Evolutionary conservation across 2,888 invertebrate species (phyloP).

Genomic region (Ephialtes manifestator): DNA sequence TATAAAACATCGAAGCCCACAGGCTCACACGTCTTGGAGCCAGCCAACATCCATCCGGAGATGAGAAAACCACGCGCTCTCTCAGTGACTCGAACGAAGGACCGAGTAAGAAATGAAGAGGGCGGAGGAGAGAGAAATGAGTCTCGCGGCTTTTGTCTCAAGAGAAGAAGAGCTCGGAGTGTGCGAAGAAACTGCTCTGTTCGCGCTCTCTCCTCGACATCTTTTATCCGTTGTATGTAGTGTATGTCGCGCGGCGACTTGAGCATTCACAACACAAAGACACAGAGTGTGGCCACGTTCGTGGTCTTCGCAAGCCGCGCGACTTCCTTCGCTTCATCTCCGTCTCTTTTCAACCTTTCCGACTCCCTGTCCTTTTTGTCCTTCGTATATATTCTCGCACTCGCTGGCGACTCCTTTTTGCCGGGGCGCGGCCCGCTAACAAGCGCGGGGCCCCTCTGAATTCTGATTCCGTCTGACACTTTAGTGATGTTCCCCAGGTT

Average conservation of each 20-base stretch:
- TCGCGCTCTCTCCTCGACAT: constrained; percentile 12
- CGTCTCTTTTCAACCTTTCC: constrained; percentile 19
- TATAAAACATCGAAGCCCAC: constrained; percentile 53
- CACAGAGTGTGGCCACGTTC: not conserved
- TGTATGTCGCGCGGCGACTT: not conserved
- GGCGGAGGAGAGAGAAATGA: constrained; percentile 57
- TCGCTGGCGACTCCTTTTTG: constrained; percentile 79
- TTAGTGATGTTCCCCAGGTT: constrained; percentile 84
- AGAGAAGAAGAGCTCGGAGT: constrained; percentile 18
- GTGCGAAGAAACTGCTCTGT: constrained; percentile 57
- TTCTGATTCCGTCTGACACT: constrained; percentile 86
- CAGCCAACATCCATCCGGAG: constrained; percentile 48
- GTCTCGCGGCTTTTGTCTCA: constrained; percentile 61
- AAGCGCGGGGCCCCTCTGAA: constrained; percentile 84
- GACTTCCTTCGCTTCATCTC: constrained; percentile 41
- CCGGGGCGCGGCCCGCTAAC: constrained; percentile 82
- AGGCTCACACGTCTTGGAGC: constrained; percentile 20
- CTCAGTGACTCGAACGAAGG: constrained; percentile 62
- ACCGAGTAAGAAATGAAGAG: constrained; percentile 69
- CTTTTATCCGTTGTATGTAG: constrained; percentile 3
- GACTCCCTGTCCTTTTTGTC: constrained; percentile 56
- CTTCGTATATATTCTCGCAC: constrained; percentile 60
- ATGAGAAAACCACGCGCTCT: constrained; percentile 44
- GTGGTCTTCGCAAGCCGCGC: not conserved
- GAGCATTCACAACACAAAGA: constrained; percentile 12